Percentiles rank a stretch among this genome's conserved stretches.
phyloP scores from a whole-genome alignment of 2,888 invertebrate species.

The Heteropelma amictum region DNA sequence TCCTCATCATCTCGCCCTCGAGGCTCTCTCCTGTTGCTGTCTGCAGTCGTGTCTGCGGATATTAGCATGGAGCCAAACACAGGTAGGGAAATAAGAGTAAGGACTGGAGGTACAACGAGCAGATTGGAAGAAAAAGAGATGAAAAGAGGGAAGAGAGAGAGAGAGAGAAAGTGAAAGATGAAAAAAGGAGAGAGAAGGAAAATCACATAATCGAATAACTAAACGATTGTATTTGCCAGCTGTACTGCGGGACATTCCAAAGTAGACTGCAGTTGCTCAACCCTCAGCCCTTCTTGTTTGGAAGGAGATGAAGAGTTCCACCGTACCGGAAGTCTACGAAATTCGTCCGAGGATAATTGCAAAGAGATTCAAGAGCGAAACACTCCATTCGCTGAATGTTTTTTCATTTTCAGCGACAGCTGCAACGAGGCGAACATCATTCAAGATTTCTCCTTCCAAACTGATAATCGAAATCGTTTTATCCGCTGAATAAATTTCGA shows the following conservation, averaged over 20 bases:
- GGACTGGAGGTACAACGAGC: slow-evolving; percentile 33
- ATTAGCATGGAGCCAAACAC: slow-evolving; percentile 63
- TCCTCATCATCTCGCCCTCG: slow-evolving; percentile 59
- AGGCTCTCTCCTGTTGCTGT: slow-evolving; percentile 59
- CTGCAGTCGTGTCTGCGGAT: slow-evolving; percentile 59
- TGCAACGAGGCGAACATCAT: not conserved
- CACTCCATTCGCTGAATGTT: not conserved
- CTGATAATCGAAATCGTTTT: not conserved
- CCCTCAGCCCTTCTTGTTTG: not conserved
- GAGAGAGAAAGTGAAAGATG: slow-evolving; percentile 19
- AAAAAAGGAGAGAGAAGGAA: slow-evolving; percentile 47
- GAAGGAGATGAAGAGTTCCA: slow-evolving; percentile 9
- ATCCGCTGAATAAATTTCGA: not conserved
- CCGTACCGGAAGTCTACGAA: slow-evolving; percentile 45
- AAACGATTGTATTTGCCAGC: slow-evolving; percentile 67
- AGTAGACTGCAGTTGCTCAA: slow-evolving; percentile 8
- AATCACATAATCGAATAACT: slow-evolving; percentile 68
- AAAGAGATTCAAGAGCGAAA: slow-evolving; percentile 10
- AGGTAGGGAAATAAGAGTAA: slow-evolving; percentile 21
- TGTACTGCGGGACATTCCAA: slow-evolving; percentile 52
- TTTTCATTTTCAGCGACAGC: slow-evolving; percentile 16
- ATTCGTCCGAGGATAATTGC: slow-evolving; percentile 31
- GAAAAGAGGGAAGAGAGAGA: slow-evolving; percentile 45
- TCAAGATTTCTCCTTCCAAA: not conserved
- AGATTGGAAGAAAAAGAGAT: slow-evolving; percentile 38